phyloP scores from a whole-genome alignment of 2,888 invertebrate genomes.

The Leucoptera coffeella region DNA sequence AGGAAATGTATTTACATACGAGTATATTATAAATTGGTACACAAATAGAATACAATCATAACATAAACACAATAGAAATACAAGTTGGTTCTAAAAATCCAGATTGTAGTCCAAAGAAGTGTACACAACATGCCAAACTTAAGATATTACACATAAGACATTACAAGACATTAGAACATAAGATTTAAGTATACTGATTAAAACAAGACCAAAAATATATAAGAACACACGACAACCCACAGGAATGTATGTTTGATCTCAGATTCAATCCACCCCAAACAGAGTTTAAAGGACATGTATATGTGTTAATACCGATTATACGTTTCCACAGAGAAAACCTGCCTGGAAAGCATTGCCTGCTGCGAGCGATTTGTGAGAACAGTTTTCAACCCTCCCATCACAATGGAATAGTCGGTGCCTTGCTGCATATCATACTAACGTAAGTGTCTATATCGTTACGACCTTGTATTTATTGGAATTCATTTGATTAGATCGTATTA shows the following conservation, averaged over 20 bases:
- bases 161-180: too few relatives aligned
- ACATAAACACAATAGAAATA: too few relatives aligned
- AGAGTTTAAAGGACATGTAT: neutral
- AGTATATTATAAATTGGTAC: too few relatives aligned
- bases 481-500: too few relatives aligned
- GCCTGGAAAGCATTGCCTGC: constrained; percentile 54
- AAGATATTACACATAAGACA: too few relatives aligned
- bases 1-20: too few relatives aligned
- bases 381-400: constrained; percentile 46
- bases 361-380: constrained; percentile 62
- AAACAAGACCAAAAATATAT: neutral
- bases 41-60: too few relatives aligned
- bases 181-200: neutral
- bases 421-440: constrained; percentile 64
- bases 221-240: neutral
- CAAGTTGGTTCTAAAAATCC: too few relatives aligned
- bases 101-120: too few relatives aligned
- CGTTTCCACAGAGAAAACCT: constrained; percentile 45
- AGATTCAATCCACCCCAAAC: neutral
- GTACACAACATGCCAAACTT: too few relatives aligned
- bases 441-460: too few relatives aligned
- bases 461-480: too few relatives aligned
- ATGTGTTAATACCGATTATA: neutral
- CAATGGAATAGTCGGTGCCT: constrained; percentile 62
- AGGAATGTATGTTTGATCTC: neutral